phyloP scores from a whole-genome alignment of 2,888 invertebrate genomes.

The Trilocha varians region DNA sequence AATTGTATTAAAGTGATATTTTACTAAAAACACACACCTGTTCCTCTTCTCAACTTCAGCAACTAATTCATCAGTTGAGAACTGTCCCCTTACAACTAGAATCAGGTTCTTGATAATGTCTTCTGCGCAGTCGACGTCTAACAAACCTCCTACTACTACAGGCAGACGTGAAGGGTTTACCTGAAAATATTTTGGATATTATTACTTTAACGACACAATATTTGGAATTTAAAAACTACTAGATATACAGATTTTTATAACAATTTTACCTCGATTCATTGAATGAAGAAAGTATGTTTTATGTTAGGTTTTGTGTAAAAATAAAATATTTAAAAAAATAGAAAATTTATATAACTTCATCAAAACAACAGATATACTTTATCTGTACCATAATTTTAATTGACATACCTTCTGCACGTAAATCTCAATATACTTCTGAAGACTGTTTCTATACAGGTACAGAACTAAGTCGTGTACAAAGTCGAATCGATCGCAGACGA shows the following conservation, averaged over 20 bases:
- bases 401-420: constrained; percentile 94
- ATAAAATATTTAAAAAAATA: constrained; percentile 1
- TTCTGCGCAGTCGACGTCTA: constrained; percentile 99
- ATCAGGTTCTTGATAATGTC: constrained; percentile 99
- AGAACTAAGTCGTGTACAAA: constrained; percentile 98
- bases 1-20: too few species aligned
- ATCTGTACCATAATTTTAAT: too few species aligned
- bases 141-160: constrained; percentile 96
- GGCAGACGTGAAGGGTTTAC: constrained; percentile 98
- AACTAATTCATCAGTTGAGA: constrained; percentile 98
- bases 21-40: constrained; percentile 67
- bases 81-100: constrained; percentile 96
- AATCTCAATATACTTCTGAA: constrained; percentile 99
- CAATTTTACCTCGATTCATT: too few species aligned
- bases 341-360: too few species aligned
- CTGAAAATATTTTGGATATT: constrained; percentile 39
- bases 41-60: constrained; percentile 97
- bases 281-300: too few species aligned
- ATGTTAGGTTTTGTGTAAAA: too few species aligned
- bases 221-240: background rate
- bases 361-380: too few species aligned
- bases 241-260: background rate
- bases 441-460: constrained; percentile 96
- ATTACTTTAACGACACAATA: background rate
- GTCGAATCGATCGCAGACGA: constrained; percentile 99